A percentile compares a stretch with the other conserved stretches of the same genome.
Evolutionary conservation across 1,140 invertebrate species (phyloP).

Genomic region (Drosophila hydei): DNA sequence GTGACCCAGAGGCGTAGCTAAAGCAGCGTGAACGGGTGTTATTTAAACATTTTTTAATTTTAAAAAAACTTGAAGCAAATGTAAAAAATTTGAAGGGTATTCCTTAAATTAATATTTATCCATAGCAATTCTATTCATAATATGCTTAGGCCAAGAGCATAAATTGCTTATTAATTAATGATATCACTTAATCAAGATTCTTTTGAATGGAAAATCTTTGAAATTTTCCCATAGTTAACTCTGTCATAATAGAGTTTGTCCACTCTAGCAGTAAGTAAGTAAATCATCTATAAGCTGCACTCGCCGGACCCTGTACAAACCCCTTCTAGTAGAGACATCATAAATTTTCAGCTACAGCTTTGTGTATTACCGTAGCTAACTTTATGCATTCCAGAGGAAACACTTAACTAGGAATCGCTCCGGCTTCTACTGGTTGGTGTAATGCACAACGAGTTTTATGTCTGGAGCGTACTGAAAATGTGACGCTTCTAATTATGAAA

Average conservation of each 20-base stretch:
- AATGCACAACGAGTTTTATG: slow-evolving; percentile 73
- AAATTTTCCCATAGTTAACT: too few relatives aligned
- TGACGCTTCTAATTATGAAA: slow-evolving; percentile 83
- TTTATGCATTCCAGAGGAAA: slow-evolving; percentile 40
- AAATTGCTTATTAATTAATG: too few relatives aligned
- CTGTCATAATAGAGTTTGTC: too few relatives aligned
- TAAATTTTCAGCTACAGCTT: slow-evolving; percentile 2
- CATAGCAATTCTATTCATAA: too few relatives aligned
- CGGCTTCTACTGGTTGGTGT: slow-evolving; percentile 57
- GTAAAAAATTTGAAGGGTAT: background rate
- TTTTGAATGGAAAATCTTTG: too few relatives aligned
- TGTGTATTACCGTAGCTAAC: slow-evolving; percentile 31
- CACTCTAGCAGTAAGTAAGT: background rate
- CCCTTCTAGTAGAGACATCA: background rate
- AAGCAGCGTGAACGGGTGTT: background rate
- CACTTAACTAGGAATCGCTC: slow-evolving; percentile 38
- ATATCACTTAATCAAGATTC: too few relatives aligned
- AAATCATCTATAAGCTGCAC: background rate
- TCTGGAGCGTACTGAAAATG: slow-evolving; percentile 67
- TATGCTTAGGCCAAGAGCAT: too few relatives aligned
- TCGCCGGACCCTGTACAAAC: background rate
- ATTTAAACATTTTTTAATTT: background rate
- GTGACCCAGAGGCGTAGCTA: slow-evolving; percentile 9
- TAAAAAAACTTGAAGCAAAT: background rate
- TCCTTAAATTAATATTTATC: too few relatives aligned